These are phyloP conservation scores for Nipponacmea schrenckii DNA, from an alignment of 2,888 invertebrate species.

Conservation along the genomic window DNA sequence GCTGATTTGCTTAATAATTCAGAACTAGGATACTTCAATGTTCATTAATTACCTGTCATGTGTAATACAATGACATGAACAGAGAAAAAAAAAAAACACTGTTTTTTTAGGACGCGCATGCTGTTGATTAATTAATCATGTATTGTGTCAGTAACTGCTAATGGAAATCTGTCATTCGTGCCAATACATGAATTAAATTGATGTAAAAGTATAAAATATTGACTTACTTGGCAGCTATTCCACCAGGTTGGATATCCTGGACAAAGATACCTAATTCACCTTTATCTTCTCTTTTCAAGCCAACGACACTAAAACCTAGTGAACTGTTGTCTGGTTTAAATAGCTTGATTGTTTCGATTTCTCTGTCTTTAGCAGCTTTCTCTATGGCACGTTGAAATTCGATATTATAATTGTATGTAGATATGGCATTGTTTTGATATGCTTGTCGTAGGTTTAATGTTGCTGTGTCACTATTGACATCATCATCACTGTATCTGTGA, in stretches of 20 bases:
- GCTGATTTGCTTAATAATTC: too few species aligned
- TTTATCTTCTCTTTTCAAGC: slow-evolving; percentile 73
- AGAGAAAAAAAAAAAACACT: too few species aligned
- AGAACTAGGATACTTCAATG: too few species aligned
- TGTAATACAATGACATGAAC: too few species aligned
- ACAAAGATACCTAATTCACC: slow-evolving; percentile 78
- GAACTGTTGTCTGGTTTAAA: slow-evolving; percentile 75
- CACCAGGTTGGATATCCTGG: slow-evolving; percentile 76
- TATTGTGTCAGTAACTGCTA: too few species aligned
- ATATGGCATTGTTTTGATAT: slow-evolving; percentile 35
- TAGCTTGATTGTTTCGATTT: slow-evolving; percentile 73
- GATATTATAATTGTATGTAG: slow-evolving; percentile 49
- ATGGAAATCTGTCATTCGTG: too few species aligned
- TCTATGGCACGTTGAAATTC: slow-evolving; percentile 43
- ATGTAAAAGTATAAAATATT: too few species aligned
- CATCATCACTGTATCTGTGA: slow-evolving; percentile 32
- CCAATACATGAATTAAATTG: too few species aligned
- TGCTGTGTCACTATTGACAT: slow-evolving; percentile 30
- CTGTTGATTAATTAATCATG: too few species aligned
- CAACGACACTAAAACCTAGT: slow-evolving; percentile 79
- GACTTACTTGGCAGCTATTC: slow-evolving; percentile 76
- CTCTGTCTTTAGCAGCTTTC: slow-evolving; percentile 69
- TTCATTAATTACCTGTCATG: too few species aligned
- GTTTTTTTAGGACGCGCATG: too few species aligned
- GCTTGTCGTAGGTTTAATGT: slow-evolving; percentile 31